Conservation (phyloP, 2,797 vertebrate species). For the Amblyraja radiata region DNA sequence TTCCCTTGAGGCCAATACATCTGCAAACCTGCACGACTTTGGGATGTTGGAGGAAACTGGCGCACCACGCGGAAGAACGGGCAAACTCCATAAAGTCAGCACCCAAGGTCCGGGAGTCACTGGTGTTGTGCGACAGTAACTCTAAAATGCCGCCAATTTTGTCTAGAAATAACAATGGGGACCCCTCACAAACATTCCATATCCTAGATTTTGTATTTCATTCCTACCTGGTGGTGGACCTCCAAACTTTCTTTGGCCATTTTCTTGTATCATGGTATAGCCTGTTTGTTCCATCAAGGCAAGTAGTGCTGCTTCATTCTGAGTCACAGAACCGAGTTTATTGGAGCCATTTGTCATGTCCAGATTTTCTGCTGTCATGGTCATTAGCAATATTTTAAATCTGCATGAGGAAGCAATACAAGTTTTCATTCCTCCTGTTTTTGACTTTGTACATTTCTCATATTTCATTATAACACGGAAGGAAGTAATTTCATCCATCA, state of each 20-base stretch:
- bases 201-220: neutral
- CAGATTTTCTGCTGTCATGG: constrained; percentile 58
- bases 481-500: too few species aligned
- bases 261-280: constrained; percentile 86
- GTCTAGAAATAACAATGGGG: neutral
- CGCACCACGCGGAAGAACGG: too few species aligned
- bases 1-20: too few species aligned
- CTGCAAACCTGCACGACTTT: too few species aligned
- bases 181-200: neutral
- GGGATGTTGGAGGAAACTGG: too few species aligned
- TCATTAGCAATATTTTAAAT: constrained; percentile 8
- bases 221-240: constrained; percentile 83
- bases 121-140: too few species aligned
- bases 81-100: too few species aligned
- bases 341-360: constrained; percentile 50
- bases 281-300: constrained; percentile 81
- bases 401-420: neutral
- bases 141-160: neutral
- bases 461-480: too few species aligned
- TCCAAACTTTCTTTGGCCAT: constrained; percentile 89
- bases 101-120: too few species aligned
- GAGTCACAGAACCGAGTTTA: constrained; percentile 53
- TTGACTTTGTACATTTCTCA: neutral
- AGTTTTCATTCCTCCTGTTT: neutral
- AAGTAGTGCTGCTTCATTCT: constrained; percentile 73